A percentile compares a stretch with the other conserved stretches of the same genome.
phyloP scores from a whole-genome alignment of 1,140 invertebrate genomes.

The Phocides pigmalion region DNA sequence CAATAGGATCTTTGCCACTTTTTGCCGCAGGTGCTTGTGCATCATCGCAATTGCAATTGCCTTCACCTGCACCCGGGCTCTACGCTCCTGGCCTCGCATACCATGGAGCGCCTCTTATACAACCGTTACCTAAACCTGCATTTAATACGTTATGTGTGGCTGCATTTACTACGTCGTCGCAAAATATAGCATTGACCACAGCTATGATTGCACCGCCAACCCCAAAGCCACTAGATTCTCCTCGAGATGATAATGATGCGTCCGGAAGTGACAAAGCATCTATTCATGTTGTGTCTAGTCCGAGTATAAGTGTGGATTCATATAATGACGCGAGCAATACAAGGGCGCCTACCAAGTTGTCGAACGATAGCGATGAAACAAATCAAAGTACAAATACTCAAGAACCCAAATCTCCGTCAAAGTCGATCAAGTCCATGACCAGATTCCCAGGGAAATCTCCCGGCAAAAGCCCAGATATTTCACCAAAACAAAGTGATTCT shows the following conservation, averaged over 20 bases:
- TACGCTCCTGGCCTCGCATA: constrained; percentile 86
- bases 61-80: constrained; percentile 85
- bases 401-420: constrained; percentile 82
- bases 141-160: constrained; percentile 85
- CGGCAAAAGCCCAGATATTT: constrained; percentile 90
- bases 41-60: constrained; percentile 85
- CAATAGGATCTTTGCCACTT: constrained; percentile 86
- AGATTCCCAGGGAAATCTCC: constrained; percentile 87
- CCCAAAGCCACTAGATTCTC: constrained; percentile 75
- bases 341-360: constrained; percentile 59
- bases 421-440: constrained; percentile 86
- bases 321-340: constrained; percentile 61
- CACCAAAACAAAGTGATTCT: constrained; percentile 85
- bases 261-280: constrained; percentile 72
- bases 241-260: constrained; percentile 72
- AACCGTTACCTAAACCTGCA: constrained; percentile 62
- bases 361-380: constrained; percentile 66
- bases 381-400: constrained; percentile 80
- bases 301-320: constrained; percentile 64
- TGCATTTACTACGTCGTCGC: constrained; percentile 90
- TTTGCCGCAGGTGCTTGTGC: constrained; percentile 77
- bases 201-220: constrained; percentile 87
- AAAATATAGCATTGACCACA: constrained; percentile 90
- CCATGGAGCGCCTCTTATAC: constrained; percentile 69
- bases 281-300: constrained; percentile 67